Evolutionary conservation across 2,888 invertebrate genomes (phyloP).

Genomic region (Nomada ferruginata): DNA sequence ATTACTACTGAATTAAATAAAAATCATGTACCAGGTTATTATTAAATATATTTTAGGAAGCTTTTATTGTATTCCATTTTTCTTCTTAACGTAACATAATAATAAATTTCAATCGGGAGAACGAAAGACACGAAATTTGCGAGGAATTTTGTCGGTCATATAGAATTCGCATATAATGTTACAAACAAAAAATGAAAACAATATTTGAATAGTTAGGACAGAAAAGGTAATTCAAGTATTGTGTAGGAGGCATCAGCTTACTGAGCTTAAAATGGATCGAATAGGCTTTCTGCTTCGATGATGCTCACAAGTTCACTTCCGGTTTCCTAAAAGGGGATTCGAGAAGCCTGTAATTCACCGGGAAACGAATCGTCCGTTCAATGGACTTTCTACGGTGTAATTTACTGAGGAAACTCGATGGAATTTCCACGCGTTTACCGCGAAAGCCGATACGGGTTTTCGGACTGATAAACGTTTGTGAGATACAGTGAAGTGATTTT

Average conservation of each 20-base stretch:
- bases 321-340: constrained; percentile 45
- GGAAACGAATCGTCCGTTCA: constrained; percentile 41
- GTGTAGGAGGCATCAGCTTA: constrained; percentile 6
- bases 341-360: constrained; percentile 45
- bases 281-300: constrained; percentile 35
- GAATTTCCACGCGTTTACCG: constrained; percentile 29
- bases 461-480: not conserved
- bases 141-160: not conserved
- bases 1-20: no score
- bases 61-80: no score
- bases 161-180: not conserved
- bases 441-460: constrained; percentile 11
- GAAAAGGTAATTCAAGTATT: not conserved
- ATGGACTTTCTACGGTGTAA: constrained; percentile 20
- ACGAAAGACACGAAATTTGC: no score
- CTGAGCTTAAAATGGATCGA: constrained; percentile 27
- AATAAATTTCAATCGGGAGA: no score
- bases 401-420: constrained; percentile 8
- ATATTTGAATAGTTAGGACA: not conserved
- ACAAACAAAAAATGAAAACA: not conserved
- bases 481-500: not conserved
- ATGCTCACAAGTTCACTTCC: constrained; percentile 28
- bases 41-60: no score
- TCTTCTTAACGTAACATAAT: no score
- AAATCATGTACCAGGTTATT: no score